A percentile compares a stretch with the other conserved stretches of the same genome.
These are phyloP conservation scores for Tipula unca DNA, from an alignment of 2,888 invertebrate species.

Conservation along the genomic window DNA sequence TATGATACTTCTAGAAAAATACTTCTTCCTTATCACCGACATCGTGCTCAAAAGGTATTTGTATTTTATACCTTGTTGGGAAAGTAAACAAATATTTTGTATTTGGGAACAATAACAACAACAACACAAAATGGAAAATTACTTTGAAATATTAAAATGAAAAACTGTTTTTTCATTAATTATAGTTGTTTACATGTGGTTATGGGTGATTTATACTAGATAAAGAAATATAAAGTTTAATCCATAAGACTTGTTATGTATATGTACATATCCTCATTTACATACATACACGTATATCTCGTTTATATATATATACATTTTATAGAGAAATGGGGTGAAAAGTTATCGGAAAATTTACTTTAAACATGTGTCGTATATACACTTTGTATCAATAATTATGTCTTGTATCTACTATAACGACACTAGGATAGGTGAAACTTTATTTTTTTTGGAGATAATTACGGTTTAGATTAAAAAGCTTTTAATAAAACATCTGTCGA, in stretches of 20 bases:
- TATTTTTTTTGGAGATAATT: not conserved
- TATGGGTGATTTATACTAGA: not conserved
- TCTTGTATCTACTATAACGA: not conserved
- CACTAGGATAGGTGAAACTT: not conserved
- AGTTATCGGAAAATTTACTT: not conserved
- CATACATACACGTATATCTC: no score
- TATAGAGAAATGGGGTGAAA: not conserved
- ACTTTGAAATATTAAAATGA: conserved; percentile 14
- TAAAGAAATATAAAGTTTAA: not conserved
- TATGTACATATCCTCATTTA: no score
- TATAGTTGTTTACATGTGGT: conserved; percentile 14
- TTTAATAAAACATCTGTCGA: not conserved
- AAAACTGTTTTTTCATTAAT: not conserved
- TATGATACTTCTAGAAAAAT: not conserved
- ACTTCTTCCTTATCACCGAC: not conserved
- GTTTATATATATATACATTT: not conserved
- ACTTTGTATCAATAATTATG: not conserved
- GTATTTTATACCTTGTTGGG: not conserved
- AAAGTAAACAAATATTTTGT: not conserved
- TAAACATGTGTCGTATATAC: not conserved
- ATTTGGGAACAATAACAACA: not conserved
- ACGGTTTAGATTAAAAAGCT: not conserved
- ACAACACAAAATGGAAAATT: not conserved
- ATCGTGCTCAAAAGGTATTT: not conserved
- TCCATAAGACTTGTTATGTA: not conserved